Base-by-base conservation (phyloP, 2,797 vertebrate species). In the Euphonia xanthogaster region DNA sequence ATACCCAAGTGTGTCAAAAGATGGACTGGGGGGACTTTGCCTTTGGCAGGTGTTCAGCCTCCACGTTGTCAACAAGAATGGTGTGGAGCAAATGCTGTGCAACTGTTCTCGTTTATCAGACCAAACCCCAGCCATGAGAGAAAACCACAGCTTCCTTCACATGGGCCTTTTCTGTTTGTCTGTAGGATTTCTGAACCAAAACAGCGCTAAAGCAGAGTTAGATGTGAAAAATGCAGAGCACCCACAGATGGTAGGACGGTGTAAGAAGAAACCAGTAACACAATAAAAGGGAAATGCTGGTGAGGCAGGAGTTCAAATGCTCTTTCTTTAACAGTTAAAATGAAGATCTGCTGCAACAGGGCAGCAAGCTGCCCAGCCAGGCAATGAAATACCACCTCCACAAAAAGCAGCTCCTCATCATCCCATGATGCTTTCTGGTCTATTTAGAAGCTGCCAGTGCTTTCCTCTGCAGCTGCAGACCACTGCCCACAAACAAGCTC, bases 101-200 rank as follows among this genome's bases (percentile, higher is more conserved):
- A 90, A 79, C 67, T 57, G 77, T 58, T 89, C 88, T 47, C 5
- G 0, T 57, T 63, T 83, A 57, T 45, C 40, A 80, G 27, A 55
- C 28, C 19, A 14, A 57, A 58, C 44, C 51, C 20, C 5, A 39
- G 30, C 25, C 28, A 21, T 0, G 0, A 58, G 2, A 86, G 47
- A 88, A 93, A 95, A 88, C 85, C 91, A 88, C 85, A 88, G 13
- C 33, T 75, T 94, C 92, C 72, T 80, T 55, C 1, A 9, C 66
- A 57, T 0, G 14, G n/a, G 47, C 12, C 42, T 55, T 65, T 39
- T 86, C 24, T 50, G 9, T 45, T 37, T 19, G 47, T 66, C 39
- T 17, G 42, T 73, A 39, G 31, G 42, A 76, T 47, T 74, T 85
- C 91, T 73, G 66, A 91, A 83, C n/a, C 42, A 80, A 50, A 66